These are phyloP conservation scores for Caenorhabditis afra DNA, from an alignment of 2,888 invertebrate genomes.

Conservation along the genomic window DNA sequence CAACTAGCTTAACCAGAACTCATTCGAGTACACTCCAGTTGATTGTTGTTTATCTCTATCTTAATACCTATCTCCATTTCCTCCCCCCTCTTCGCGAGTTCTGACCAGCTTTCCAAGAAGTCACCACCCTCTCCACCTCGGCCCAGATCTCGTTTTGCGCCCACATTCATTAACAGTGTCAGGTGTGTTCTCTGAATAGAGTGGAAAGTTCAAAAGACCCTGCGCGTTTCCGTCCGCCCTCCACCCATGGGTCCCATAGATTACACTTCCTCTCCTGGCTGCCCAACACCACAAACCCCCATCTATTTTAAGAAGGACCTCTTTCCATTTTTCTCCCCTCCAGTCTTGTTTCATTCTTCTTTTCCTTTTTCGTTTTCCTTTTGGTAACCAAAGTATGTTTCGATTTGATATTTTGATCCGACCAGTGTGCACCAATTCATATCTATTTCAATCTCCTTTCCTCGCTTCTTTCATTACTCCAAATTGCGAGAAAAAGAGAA, in stretches of 20 bases:
- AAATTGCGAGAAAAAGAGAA: slow-evolving; percentile 1
- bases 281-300: slow-evolving; percentile 9
- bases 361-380: too few species aligned
- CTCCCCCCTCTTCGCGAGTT: too few species aligned
- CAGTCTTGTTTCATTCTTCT: slow-evolving; percentile 32
- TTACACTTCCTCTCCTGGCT: slow-evolving; percentile 14
- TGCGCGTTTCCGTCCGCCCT: slow-evolving; percentile 4
- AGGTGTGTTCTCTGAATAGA: slow-evolving; percentile 37
- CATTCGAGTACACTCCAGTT: neutral
- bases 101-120: too few species aligned
- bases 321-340: neutral
- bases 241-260: slow-evolving; percentile 46
- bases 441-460: slow-evolving; percentile 23
- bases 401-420: too few species aligned
- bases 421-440: too few species aligned
- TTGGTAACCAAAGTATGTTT: too few species aligned
- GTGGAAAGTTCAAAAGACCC: slow-evolving; percentile 47
- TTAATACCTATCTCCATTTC: too few species aligned
- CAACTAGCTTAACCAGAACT: neutral
- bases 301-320: slow-evolving; percentile 38
- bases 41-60: too few species aligned
- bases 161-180: slow-evolving; percentile 3
- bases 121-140: too few species aligned
- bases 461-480: neutral
- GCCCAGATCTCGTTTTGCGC: too few species aligned